Base-by-base conservation (phyloP, 2,113 vertebrate genomes). In the Rhynchomys soricoides region DNA sequence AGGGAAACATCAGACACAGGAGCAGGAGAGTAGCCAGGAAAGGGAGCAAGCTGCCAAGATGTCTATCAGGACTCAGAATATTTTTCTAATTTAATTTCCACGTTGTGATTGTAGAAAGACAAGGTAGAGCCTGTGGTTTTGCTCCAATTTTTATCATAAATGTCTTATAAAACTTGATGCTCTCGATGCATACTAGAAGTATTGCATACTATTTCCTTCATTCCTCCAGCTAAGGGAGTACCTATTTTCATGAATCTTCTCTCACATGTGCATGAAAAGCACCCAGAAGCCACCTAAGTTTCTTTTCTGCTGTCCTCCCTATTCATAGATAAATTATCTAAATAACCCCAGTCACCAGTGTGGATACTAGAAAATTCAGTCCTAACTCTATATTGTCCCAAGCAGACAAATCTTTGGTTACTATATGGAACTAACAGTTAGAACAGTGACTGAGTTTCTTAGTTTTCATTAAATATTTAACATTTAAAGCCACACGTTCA, bases 401-500 rank as follows among this genome's bases (percentile, higher is more conserved):
- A 62, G n/a, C 31, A 90, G 66, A 59, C 55, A 78, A 57, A 34
- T 82, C 55, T 93, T 83, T 89, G 59, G 71, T 45, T 43, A 15
- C 78, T 52, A 0, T 26, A 0, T 21, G 26, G 26, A 48, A 52
- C 17, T 45, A 59, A n/a, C 12, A 78, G 34, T 55, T 22, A 50
- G 12, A 70, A 0, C 21, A 74, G 10, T 64, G 64, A 75, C 57
- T 95, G 7, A 37, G 48, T 89, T 93, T 92, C 83, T 93, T 83
- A 66, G 7, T 94, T 97, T 86, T 82, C 29, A 50, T 74, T 62
- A 50, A 94, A 10, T 48, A 82, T 50, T 75, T 91, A 29, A 78
- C 55, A 19, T 97, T 96, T 82, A 70, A 96, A 91, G 55, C 8
- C 40, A 88, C 11, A 55, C 87, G 90, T 96, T 90, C 57, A 82